Base-by-base conservation (phyloP, 1,140 invertebrate species). In the Alviniconcha marisindica region DNA sequence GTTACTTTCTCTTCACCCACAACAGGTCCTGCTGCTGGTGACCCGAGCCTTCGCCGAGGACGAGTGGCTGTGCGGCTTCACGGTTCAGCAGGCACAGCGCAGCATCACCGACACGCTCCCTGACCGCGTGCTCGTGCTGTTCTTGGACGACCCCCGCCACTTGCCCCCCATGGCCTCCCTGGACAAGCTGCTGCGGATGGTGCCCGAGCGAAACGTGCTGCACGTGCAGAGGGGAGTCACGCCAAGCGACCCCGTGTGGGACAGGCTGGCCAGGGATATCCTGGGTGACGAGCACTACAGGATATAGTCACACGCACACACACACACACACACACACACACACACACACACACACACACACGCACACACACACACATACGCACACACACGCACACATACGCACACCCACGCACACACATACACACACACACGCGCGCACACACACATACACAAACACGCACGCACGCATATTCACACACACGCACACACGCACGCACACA, bases 51-150 rank as follows among this genome's bases (percentile, higher is more conserved):
- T 76, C 40, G 24, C 10, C 40, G n/a, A 31, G 44, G 73, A 38
- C 42, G 38, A 54, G 42, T 76, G 73, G 73, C 3, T 24, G 5
- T 71, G 69, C 36, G 42, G 71, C 38, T 76, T 76, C 28, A 24
- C 44, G 31, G 28, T 31, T n/a, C 1, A 40, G 2, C 73, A 76
- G 14, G 71, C 73, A 7, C 73, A 76, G 42, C 73, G 73, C 73
- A 76, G 73, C 73, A 51, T 76, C 73, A 76, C 3, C 40, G 42
- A 40, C 73, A 76, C 7, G 7, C 33, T 76, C 42, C 73, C 73
- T 7, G 73, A 76, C 73, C 73, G 73, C 42, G 73, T 76, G 31
- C 33, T 76, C 42, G 73, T 76, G 31, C 10, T 76, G 5, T 76
- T 76, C 73, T 18, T 76, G 33, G 73, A 48, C 18, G 42, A 76